Base-by-base conservation (phyloP, 1,140 invertebrate genomes). In the Ganaspis sp. region DNA sequence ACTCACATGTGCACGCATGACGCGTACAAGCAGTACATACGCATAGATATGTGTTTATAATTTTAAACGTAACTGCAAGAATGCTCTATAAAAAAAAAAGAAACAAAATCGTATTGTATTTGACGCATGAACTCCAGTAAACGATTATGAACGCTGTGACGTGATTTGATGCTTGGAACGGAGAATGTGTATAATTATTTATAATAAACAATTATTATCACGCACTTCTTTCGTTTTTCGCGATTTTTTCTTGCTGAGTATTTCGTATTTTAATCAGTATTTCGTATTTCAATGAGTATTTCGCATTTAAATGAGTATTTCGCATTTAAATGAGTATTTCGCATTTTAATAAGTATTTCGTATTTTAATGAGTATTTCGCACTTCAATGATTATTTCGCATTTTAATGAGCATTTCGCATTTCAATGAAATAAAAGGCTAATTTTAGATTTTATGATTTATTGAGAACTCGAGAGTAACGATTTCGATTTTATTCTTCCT, bases 191-290 rank as follows among this genome's bases (percentile, higher is more conserved):
- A 49, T 84, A 34, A 80, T 87, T 86, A 87, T 87, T 87, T 88
- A 87, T 88, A 87, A 88, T 88, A 87, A 87, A 88, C 81, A 75
- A 88, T 84, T 87, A 86, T 87, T 84, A 86, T 78, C 83, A 85
- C 80, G 76, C 49, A 74, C 69, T 40, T 8, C n/a, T 26, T 4
- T 12, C 23, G 23, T 21, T 58, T 26, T 3, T 21, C 3, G n/a
- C 12, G 6, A 26, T n/a, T 1, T 26, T 64, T 64, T 64, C 23
- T 64, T 29, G 11, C 0, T n/a, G n/a, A n/a, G n/a, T n/a, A n/a
- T n/a, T n/a, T n/a, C n/a, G n/a, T n/a, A n/a, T n/a, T n/a, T n/a
- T n/a, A n/a, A n/a, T n/a, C n/a, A n/a, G n/a, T n/a, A n/a, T n/a
- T n/a, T n/a, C n/a, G n/a, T n/a, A n/a, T n/a, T n/a, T n/a, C n/a